These are phyloP conservation scores for Pteropus alecto DNA, from an alignment of 2,113 vertebrate species.

Conservation along the genomic window DNA sequence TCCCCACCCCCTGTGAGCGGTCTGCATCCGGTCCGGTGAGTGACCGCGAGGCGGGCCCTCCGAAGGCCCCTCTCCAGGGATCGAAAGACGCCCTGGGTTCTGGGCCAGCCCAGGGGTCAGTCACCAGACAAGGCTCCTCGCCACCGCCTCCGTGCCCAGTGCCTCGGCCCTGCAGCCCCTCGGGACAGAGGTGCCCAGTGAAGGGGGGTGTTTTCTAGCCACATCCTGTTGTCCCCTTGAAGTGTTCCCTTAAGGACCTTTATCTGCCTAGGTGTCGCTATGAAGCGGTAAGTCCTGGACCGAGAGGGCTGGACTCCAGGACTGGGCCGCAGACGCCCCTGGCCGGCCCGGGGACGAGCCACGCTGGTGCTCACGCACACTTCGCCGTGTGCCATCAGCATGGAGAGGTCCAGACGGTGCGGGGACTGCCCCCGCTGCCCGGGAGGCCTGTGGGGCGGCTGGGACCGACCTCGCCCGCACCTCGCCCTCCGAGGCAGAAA, in stretches of 20 bases:
- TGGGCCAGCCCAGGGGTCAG: background rate
- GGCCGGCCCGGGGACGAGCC: background rate
- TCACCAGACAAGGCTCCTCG: background rate
- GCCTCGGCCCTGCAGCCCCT: background rate
- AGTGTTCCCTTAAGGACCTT: background rate
- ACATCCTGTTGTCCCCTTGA: background rate
- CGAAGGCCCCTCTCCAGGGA: background rate
- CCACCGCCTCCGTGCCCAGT: background rate
- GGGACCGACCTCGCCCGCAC: no score
- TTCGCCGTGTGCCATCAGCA: rapidly evolving
- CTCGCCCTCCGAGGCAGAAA: no score
- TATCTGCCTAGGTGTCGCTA: background rate
- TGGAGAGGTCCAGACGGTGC: background rate
- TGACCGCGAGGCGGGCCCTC: background rate
- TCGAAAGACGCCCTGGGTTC: background rate
- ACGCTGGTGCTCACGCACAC: no score
- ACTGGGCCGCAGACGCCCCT: background rate
- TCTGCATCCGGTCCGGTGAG: background rate
- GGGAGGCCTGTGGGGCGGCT: no score
- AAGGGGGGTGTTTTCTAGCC: background rate
- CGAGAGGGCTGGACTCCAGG: background rate
- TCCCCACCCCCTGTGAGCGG: background rate
- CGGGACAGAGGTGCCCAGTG: background rate
- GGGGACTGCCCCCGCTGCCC: no score
- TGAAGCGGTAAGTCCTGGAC: background rate